A percentile compares a stretch with the other conserved stretches of the same genome.
These are phyloP conservation scores for Yponomeuta sedellus DNA, from an alignment of 2,888 invertebrate genomes.

Conservation along the genomic window DNA sequence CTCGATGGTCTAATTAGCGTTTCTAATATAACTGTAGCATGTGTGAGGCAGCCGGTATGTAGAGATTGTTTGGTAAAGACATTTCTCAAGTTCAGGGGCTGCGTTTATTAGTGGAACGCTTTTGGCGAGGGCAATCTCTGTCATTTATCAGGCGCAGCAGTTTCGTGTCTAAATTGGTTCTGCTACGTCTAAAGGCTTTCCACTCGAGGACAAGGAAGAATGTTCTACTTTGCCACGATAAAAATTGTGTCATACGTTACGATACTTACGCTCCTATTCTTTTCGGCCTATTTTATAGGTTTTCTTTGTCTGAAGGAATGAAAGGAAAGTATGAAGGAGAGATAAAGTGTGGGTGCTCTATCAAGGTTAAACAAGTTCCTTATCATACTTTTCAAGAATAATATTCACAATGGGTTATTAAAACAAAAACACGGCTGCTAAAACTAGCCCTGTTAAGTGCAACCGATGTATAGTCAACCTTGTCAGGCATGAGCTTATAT, in stretches of 20 bases:
- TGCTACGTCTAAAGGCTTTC: neutral
- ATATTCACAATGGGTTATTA: no score
- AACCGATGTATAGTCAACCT: no score
- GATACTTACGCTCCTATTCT: neutral
- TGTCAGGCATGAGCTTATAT: no score
- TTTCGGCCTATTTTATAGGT: neutral
- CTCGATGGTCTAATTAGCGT: neutral
- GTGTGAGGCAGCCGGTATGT: neutral
- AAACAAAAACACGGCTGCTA: no score
- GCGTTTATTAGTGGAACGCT: conserved; percentile 10
- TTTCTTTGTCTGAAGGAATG: no score
- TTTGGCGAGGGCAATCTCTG: conserved; percentile 1
- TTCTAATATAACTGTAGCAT: neutral
- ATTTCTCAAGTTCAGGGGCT: conserved; percentile 13
- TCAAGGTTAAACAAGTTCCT: no score
- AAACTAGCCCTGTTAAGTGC: no score
- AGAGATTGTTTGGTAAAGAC: conserved; percentile 11
- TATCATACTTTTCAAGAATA: no score
- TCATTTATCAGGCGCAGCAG: conserved; percentile 9
- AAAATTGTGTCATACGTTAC: neutral
- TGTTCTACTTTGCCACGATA: neutral
- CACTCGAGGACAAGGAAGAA: neutral
- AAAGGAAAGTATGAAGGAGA: no score
- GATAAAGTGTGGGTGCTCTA: no score
- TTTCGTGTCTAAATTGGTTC: conserved; percentile 7